Conservation (phyloP, 2,113 vertebrate genomes). For the Catharus bicknelli region DNA sequence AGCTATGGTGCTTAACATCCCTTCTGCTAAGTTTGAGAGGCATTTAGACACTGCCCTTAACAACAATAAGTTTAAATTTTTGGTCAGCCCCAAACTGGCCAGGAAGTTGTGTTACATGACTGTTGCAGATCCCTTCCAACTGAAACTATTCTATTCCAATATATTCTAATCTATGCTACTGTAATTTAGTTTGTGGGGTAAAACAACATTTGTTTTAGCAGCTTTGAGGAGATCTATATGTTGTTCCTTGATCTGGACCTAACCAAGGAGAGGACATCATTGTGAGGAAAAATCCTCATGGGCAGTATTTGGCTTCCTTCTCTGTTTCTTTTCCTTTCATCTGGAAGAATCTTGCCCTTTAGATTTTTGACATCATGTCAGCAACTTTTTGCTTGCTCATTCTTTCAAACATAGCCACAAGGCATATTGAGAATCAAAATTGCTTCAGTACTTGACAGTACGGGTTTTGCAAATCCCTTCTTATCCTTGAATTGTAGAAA, state of each 20-base stretch:
- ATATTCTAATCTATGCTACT: not conserved
- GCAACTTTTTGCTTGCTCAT: not conserved
- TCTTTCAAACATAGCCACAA: not conserved
- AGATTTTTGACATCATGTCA: not conserved
- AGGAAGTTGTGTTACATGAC: not conserved
- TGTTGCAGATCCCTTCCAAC: not conserved
- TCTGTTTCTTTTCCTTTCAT: not conserved
- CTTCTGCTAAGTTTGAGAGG: not conserved
- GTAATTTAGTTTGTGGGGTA: not conserved
- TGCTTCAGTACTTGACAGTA: not conserved
- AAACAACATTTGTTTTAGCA: not conserved
- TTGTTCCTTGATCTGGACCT: not conserved
- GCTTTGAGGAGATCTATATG: not conserved
- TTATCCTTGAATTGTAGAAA: slow-evolving; percentile 30
- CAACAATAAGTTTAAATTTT: not conserved
- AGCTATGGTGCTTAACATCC: not conserved
- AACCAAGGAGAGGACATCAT: not conserved
- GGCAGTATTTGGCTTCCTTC: not conserved
- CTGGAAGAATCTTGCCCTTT: not conserved
- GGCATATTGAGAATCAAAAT: slow-evolving; percentile 30
- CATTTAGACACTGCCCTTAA: not conserved
- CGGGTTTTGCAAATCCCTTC: not conserved
- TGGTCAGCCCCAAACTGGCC: fast-evolving
- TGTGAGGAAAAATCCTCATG: not conserved
- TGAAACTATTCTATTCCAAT: not conserved